Evolutionary conservation across 2,888 invertebrate species (phyloP), one percentile per base, ranked within the genome.

Genomic region (Diarsia brunnea): DNA sequence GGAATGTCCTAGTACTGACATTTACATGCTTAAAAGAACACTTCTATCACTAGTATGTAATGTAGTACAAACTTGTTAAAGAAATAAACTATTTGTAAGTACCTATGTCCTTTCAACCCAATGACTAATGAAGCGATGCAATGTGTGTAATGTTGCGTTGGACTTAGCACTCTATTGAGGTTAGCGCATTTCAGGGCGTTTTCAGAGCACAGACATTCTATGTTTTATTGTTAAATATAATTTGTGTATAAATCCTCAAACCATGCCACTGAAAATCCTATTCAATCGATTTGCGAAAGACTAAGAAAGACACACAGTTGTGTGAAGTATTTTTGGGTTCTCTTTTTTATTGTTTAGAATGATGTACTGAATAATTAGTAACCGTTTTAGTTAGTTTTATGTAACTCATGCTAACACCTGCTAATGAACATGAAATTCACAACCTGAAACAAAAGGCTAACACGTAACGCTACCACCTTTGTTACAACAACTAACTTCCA

Each of bases 121-220:
- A 61, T 83, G 73, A 68, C 58, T 71, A 83, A 76, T 83, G 53
- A 31, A 75, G 68, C 75, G 73, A 12, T 11, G 61, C 31, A 69
- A 7, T 27, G 63, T 64, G 49, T 58, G 65, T 53, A 71, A 78
- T n/a, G 27, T 70, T 75, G 69, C 61, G 58, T 53, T 12, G 63
- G 47, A 38, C 51, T 43, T 43, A 24, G n/a, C 12, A 63, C 14
- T 1, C 3, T 43, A 82, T 53, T 61, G 21, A 4, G 66, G 70
- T 70, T 58, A 64, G n/a, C 49, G 69, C 72, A 81, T 82, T 81
- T 73, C 73, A 82, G 47, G 21, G 11, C 47, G 69, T 82, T 82
- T 78, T 82, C 82, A 82, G 82, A 67, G 78, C 82, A 73, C 67
- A 66, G 12, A 67, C 27, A 45, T 70, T 70, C 21, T 58, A 31